Evolutionary conservation across 2,113 vertebrate species (phyloP), one percentile per base, ranked within the genome.

Genomic region (Psophia crepitans): DNA sequence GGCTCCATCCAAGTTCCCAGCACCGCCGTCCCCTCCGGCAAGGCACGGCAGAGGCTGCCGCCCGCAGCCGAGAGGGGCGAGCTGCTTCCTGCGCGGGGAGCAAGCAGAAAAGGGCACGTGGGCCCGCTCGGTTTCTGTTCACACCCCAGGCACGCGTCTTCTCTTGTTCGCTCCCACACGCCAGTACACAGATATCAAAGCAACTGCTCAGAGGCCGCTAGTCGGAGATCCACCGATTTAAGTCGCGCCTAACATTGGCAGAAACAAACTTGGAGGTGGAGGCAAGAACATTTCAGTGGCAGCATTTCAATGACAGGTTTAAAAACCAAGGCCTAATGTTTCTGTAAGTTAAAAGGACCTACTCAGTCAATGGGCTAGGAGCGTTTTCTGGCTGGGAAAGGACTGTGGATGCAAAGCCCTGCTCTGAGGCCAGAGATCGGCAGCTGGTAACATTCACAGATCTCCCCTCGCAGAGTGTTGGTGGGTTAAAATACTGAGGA

Each of bases 1-100:
- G 61, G 56, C 23, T 71, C 63, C 77, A 24, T 60, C 24, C 48
- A 37, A 8, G 43, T 58, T 80, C 48, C 68, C 86, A 77, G 66
- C 70, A 66, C 51, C 1, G 1, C 39, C 7, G 4, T 20, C 23
- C 35, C 27, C 70, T 51, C 6, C 1, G 8, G 20, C 22, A 6
- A 2, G 14, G 23, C 43, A 14, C 13, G 58, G 53, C 0, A 0
- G 37, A 1, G 17, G 15, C 14, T 41, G 85, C 33, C 5, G 3
- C 37, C 14, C 5, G 0, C 15, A 14, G 53, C 41, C 3, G 0
- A 24, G 57, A 37, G 65, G 23, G 48, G 49, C 0, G 2, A 49
- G 46, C 24, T 6, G 22, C 9, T 56, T 84, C 64, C 60, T 28
- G 26, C 49, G 6, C 6, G 11, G 84, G 61, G 33, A 74, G 7